Evolutionary conservation across 2,888 invertebrate genomes (phyloP).

Genomic region (Dynastes tityus): DNA sequence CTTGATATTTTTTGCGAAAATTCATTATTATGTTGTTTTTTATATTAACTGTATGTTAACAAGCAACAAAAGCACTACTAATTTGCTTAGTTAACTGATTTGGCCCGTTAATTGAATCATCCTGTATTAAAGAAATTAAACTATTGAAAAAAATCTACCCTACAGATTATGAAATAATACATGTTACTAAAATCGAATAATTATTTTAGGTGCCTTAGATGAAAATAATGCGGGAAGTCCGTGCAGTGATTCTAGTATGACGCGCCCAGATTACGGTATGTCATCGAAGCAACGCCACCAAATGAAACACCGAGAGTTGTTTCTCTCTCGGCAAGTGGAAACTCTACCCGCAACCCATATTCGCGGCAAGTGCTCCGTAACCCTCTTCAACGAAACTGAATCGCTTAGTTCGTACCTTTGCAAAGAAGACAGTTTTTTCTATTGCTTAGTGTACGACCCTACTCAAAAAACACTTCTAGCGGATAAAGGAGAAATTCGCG

Average conservation of each 20-base stretch:
- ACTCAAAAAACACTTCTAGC: conserved; percentile 98
- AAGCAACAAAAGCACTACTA: no score
- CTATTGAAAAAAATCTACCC: background rate
- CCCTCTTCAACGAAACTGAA: conserved; percentile 99
- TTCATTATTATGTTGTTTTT: no score
- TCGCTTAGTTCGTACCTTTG: conserved; percentile 96
- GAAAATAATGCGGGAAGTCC: conserved; percentile 66
- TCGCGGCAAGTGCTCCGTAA: conserved; percentile 99
- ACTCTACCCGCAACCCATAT: conserved; percentile 99
- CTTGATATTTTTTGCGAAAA: no score
- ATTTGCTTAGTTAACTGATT: no score
- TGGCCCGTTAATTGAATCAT: no score
- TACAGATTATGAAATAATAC: background rate
- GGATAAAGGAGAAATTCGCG: conserved; percentile 96
- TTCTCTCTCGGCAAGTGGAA: conserved; percentile 97
- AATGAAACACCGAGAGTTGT: conserved; percentile 97
- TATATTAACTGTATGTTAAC: no score
- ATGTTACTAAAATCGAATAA: background rate
- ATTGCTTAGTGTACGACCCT: conserved; percentile 99
- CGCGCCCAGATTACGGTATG: conserved; percentile 71
- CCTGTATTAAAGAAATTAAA: no score
- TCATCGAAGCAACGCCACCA: conserved; percentile 93
- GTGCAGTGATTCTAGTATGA: conserved; percentile 50
- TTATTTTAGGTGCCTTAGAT: conserved; percentile 68
- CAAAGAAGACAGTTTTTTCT: conserved; percentile 99